phyloP scores from a whole-genome alignment of 2,797 vertebrate species.

The Gadopsis bispinosus region DNA sequence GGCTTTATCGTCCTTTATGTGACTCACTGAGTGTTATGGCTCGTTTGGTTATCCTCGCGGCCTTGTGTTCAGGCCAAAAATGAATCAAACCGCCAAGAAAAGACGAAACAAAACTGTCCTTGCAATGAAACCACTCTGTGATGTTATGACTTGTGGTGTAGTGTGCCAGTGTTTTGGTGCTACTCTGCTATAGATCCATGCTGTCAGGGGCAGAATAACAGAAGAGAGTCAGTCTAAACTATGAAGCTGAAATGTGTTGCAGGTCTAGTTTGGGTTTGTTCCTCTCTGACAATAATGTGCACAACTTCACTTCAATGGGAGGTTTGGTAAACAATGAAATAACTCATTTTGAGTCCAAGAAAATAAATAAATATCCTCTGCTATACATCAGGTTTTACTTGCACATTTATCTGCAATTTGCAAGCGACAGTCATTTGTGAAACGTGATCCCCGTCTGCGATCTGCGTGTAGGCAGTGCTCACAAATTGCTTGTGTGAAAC shows the following conservation, averaged over 20 bases:
- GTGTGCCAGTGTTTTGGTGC: slow-evolving; percentile 19
- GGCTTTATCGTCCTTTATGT: slow-evolving; percentile 24
- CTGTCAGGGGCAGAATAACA: neutral
- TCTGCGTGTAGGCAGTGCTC: accelerated
- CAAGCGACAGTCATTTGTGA: neutral
- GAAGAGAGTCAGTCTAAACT: neutral
- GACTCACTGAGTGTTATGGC: slow-evolving; percentile 45
- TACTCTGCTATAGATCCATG: neutral
- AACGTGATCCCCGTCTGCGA: accelerated
- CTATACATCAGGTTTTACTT: neutral
- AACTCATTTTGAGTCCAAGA: neutral
- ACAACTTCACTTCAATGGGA: slow-evolving; percentile 7
- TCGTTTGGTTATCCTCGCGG: slow-evolving; percentile 11
- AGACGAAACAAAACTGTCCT: slow-evolving; percentile 8
- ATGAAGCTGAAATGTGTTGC: neutral
- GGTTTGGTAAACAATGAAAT: neutral
- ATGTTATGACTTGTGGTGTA: neutral
- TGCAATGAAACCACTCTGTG: neutral
- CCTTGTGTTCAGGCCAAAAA: slow-evolving; percentile 22
- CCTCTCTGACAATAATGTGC: neutral
- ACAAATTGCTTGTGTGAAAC: neutral
- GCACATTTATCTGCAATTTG: neutral
- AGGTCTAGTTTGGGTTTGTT: slow-evolving; percentile 3
- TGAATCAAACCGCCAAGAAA: slow-evolving; percentile 10
- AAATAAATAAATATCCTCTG: neutral